These are phyloP conservation scores for Bovichtus diacanthus DNA, from an alignment of 2,797 vertebrate species.

Conservation along the genomic window DNA sequence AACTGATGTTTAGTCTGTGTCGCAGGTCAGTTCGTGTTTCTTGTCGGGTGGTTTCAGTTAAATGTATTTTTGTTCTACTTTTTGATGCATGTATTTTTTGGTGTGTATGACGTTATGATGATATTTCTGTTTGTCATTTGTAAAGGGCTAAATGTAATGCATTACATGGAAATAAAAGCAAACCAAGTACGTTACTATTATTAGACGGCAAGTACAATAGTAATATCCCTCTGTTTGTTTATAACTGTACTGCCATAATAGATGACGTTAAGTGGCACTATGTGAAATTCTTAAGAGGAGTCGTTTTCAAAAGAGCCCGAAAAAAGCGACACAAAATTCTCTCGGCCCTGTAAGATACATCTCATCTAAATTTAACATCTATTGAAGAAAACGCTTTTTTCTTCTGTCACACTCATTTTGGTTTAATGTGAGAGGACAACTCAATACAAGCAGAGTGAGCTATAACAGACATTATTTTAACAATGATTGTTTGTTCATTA, in stretches of 20 bases:
- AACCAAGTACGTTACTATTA: not conserved
- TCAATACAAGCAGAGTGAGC: not conserved
- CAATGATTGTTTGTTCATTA: not conserved
- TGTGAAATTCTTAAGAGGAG: not conserved
- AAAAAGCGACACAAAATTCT: not conserved
- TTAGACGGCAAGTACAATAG: not conserved
- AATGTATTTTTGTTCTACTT: too few species aligned
- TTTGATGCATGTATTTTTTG: too few species aligned
- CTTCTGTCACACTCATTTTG: conserved; percentile 1
- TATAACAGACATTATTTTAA: not conserved
- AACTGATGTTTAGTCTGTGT: not conserved
- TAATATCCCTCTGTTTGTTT: not conserved
- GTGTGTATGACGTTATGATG: not conserved
- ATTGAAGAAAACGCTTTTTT: conserved; percentile 4
- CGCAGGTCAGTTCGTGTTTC: too few species aligned
- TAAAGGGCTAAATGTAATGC: too few species aligned
- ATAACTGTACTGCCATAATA: not conserved
- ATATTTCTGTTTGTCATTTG: not conserved
- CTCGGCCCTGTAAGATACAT: not conserved
- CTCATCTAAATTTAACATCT: conserved; percentile 28
- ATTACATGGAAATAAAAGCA: too few species aligned
- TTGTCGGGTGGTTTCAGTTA: not conserved
- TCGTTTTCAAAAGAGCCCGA: conserved; percentile 4
- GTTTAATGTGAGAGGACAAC: conserved; percentile 10
- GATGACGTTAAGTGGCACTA: not conserved